Base-by-base conservation (phyloP, 2,113 vertebrate species). In the Craseonycteris thonglongyai region DNA sequence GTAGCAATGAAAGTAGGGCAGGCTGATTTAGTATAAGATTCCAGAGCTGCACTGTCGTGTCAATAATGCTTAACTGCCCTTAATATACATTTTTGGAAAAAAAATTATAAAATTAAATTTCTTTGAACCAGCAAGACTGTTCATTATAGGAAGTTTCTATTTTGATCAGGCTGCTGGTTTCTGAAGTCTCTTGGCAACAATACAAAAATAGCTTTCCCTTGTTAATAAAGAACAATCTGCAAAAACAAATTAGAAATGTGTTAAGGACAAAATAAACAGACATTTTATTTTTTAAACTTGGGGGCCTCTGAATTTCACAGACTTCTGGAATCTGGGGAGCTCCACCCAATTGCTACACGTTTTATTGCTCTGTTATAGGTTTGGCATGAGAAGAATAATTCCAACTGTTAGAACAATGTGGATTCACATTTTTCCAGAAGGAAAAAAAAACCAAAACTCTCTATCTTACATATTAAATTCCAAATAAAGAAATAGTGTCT, bases 121-220 rank as follows among this genome's bases (percentile, higher is more conserved):
- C 96, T 97, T 97, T 98, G 97, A 98, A 97, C 97, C 94, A 96
- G 80, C 82, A 12, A 98, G 97, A 97, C 97, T 94, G 93, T 97
- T 98, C 98, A 97, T 97, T 98, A 89, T 95, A 97, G 98, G 97
- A 98, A 98, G 98, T 98, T 98, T 97, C 98, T 98, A 97, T 98
- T 98, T 98, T 98, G 98, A 98, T 98, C 98, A 98, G 97, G 82
- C 98, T 97, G 95, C 97, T 97, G 92, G 94, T 97, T 97, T 97
- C 97, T 98, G 97, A 97, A 98, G 97, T 98, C 98, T 98, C 98
- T 97, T 98, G 98, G 98, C 98, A 98, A 98, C 97, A 95, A 95
- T 95, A 98, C 97, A 98, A 98, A 98, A 98, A 98, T 98, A 98
- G 97, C 98, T 98, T 98, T 97, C 65, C 91, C 97, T 96, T 97